These are phyloP conservation scores for Ornithoptera priamus DNA, from an alignment of 2,888 invertebrate species.

Conservation along the genomic window DNA sequence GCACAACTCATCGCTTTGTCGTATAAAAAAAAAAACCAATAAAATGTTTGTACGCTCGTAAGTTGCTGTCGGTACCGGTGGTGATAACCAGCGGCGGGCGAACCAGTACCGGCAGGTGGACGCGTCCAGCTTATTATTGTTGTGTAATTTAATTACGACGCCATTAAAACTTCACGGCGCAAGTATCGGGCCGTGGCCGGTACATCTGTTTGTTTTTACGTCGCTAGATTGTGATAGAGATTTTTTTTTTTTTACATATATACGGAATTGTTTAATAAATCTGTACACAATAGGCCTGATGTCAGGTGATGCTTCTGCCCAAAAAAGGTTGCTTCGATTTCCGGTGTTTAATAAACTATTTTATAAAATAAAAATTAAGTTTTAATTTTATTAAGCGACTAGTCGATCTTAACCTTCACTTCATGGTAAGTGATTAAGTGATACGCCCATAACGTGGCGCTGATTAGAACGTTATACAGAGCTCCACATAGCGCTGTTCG, in stretches of 20 bases:
- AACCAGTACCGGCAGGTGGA: constrained; percentile 38
- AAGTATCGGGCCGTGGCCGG: constrained; percentile 5
- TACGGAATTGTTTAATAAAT: neutral
- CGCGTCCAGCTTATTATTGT: constrained; percentile 29
- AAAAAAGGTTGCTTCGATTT: neutral
- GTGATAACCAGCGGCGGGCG: constrained; percentile 15
- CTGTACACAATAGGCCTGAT: neutral
- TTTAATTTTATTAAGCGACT: no score
- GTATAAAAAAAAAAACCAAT: no score
- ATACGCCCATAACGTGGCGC: no score
- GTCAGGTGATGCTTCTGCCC: neutral
- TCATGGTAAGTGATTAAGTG: no score
- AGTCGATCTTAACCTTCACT: no score
- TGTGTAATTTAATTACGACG: constrained; percentile 34
- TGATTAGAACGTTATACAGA: no score
- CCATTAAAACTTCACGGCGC: constrained; percentile 25
- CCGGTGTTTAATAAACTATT: no score
- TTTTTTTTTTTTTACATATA: neutral
- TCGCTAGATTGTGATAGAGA: no score
- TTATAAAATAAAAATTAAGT: no score
- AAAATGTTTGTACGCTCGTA: neutral
- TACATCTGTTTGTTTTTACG: constrained; percentile 33
- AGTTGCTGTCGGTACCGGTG: neutral
- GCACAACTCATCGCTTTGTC: no score
- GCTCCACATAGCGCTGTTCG: no score